A percentile compares a stretch with the other conserved stretches of the same genome.
Conservation (phyloP, 1,140 invertebrate genomes). For the Micrasema longulum region DNA sequence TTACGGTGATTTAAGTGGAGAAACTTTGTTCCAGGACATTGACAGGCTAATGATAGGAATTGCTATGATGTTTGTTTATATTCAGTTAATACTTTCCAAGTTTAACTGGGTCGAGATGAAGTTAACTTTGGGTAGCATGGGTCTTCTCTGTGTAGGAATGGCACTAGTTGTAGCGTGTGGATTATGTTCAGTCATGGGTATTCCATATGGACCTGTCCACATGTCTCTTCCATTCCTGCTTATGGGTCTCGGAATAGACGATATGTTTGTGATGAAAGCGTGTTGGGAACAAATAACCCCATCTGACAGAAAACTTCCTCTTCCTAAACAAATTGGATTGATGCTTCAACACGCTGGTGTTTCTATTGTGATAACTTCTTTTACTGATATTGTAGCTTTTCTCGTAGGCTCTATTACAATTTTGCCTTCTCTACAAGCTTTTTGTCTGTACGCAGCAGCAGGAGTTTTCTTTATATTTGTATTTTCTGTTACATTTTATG, state of each 20-base stretch:
- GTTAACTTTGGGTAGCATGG: slow-evolving; percentile 74
- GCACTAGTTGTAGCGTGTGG: slow-evolving; percentile 81
- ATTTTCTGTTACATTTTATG: slow-evolving; percentile 82
- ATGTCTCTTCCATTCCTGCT: slow-evolving; percentile 84
- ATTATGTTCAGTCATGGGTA: slow-evolving; percentile 77
- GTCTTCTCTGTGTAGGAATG: slow-evolving; percentile 79
- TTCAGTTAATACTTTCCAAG: slow-evolving; percentile 79
- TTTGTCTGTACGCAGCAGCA: slow-evolving; percentile 80
- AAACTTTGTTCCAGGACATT: slow-evolving; percentile 79
- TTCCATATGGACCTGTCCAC: slow-evolving; percentile 86
- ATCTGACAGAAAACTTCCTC: slow-evolving; percentile 65
- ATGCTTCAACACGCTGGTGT: slow-evolving; percentile 84
- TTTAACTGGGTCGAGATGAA: slow-evolving; percentile 80
- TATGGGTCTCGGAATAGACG: slow-evolving; percentile 84
- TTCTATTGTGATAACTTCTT: slow-evolving; percentile 85
- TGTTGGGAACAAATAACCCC: slow-evolving; percentile 74
- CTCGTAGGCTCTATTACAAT: slow-evolving; percentile 79
- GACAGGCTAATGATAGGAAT: slow-evolving; percentile 77
- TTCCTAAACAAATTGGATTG: slow-evolving; percentile 73
- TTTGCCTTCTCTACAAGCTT: slow-evolving; percentile 79
- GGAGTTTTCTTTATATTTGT: slow-evolving; percentile 80
- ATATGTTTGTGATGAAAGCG: slow-evolving; percentile 86
- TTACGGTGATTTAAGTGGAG: slow-evolving; percentile 78
- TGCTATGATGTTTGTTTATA: slow-evolving; percentile 79
- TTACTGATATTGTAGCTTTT: slow-evolving; percentile 86